Percentiles rank a stretch among this genome's conserved stretches.
These are phyloP conservation scores for Sandelia bainsii DNA, from an alignment of 2,797 vertebrate genomes.

Conservation along the genomic window DNA sequence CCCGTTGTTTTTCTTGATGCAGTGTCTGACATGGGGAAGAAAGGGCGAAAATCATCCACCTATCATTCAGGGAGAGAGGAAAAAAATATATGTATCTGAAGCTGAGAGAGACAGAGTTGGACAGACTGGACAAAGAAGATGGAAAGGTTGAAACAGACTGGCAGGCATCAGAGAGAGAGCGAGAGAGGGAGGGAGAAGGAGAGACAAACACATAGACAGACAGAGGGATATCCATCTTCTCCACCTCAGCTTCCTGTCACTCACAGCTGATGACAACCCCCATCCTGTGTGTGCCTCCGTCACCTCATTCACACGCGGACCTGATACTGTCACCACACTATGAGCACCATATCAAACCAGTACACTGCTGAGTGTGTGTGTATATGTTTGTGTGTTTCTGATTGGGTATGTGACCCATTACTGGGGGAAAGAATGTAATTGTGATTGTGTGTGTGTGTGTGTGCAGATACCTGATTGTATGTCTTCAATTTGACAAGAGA, in stretches of 20 bases:
- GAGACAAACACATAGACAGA: conserved; percentile 61
- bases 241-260: conserved; percentile 71
- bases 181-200: conserved; percentile 38
- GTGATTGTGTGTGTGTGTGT: conserved; percentile 9
- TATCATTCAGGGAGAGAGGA: conserved; percentile 36
- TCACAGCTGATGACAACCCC: conserved; percentile 78
- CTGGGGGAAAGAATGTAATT: conserved; percentile 45
- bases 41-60: conserved; percentile 68
- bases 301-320: conserved; percentile 81
- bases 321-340: conserved; percentile 81
- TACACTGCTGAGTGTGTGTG: conserved; percentile 54
- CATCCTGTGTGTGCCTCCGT: conserved; percentile 77
- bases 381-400: conserved; percentile 59
- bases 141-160: conserved; percentile 62
- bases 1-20: conserved; percentile 78
- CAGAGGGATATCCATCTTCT: conserved; percentile 42
- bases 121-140: conserved; percentile 54
- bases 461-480: conserved; percentile 49
- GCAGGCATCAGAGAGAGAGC: conserved; percentile 64
- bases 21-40: conserved; percentile 66
- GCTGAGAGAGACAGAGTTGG: conserved; percentile 36
- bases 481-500: conserved; percentile 64
- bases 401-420: conserved; percentile 72
- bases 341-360: conserved; percentile 63
- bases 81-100: conserved; percentile 24